Conservation (phyloP, 1,140 invertebrate species). For the Apis laboriosa region DNA sequence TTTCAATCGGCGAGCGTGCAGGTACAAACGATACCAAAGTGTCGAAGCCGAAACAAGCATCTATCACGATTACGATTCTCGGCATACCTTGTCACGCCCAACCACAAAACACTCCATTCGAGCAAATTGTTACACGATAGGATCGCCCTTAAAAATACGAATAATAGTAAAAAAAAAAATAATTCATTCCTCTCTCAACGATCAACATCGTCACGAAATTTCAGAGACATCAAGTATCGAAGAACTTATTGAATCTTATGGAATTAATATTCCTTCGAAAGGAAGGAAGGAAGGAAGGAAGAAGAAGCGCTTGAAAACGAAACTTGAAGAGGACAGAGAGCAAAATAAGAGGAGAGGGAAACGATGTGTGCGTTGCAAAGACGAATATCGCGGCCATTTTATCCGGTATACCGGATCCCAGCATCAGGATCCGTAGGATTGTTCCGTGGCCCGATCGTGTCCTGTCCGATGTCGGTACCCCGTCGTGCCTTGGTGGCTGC, state of each 20-base stretch:
- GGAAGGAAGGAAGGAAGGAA: no score
- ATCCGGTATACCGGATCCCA: slow-evolving; percentile 41
- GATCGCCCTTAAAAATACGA: background rate
- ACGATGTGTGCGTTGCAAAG: background rate
- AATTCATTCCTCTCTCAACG: slow-evolving; percentile 9
- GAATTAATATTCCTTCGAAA: no score
- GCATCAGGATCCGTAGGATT: slow-evolving; percentile 40
- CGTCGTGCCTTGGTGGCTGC: slow-evolving; percentile 49
- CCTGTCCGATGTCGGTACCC: slow-evolving; percentile 43
- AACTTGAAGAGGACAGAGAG: background rate
- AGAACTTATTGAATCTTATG: no score
- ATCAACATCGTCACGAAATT: background rate
- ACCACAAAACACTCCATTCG: background rate
- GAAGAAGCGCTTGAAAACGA: no score
- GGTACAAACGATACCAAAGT: slow-evolving; percentile 21
- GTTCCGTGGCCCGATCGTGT: slow-evolving; percentile 51
- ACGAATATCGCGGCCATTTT: slow-evolving; percentile 34
- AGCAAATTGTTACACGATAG: slow-evolving; percentile 44
- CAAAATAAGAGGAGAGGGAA: background rate
- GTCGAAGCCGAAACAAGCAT: slow-evolving; percentile 16
- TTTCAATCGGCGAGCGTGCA: slow-evolving; percentile 2
- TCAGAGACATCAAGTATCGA: no score
- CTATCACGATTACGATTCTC: slow-evolving; percentile 7
- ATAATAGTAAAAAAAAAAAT: background rate
- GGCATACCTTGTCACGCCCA: slow-evolving; percentile 14